Evolutionary conservation across 2,888 invertebrate genomes (phyloP).

Genomic region (Diogma glabrata): DNA sequence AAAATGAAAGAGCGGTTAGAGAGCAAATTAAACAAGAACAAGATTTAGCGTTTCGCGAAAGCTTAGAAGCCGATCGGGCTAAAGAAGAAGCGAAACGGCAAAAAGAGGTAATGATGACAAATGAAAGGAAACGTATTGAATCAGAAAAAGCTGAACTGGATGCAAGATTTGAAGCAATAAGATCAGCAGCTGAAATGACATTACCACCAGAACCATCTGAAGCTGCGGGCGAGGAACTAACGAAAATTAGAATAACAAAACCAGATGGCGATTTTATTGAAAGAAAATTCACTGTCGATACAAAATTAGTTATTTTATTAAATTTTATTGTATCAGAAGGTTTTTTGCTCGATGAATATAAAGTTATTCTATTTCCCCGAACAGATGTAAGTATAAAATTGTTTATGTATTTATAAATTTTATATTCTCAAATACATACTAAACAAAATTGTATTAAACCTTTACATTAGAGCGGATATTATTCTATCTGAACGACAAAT

Average conservation of each 20-base stretch:
- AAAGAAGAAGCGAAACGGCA: slow-evolving; percentile 77
- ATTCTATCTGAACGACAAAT: no score
- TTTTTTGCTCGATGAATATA: slow-evolving; percentile 75
- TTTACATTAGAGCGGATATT: no score
- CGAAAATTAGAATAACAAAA: slow-evolving; percentile 69
- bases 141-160: slow-evolving; percentile 54
- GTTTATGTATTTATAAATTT: slow-evolving; percentile 9
- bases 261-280: slow-evolving; percentile 67
- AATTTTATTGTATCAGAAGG: slow-evolving; percentile 84
- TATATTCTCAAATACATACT: no score
- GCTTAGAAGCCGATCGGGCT: slow-evolving; percentile 60
- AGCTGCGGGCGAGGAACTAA: slow-evolving; percentile 43
- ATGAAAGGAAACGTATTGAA: slow-evolving; percentile 61
- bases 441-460: no score
- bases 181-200: slow-evolving; percentile 60
- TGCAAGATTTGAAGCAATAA: slow-evolving; percentile 46
- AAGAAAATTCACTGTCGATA: slow-evolving; percentile 50
- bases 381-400: slow-evolving; percentile 75
- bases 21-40: slow-evolving; percentile 87
- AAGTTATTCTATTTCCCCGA: slow-evolving; percentile 90
- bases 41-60: slow-evolving; percentile 85
- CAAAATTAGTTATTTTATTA: slow-evolving; percentile 53
- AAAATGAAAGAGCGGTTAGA: slow-evolving; percentile 78
- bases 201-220: slow-evolving; percentile 61
- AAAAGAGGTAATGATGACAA: slow-evolving; percentile 53